Evolutionary conservation across 2,113 vertebrate species (phyloP).

Genomic region (Sander lucioperca): DNA sequence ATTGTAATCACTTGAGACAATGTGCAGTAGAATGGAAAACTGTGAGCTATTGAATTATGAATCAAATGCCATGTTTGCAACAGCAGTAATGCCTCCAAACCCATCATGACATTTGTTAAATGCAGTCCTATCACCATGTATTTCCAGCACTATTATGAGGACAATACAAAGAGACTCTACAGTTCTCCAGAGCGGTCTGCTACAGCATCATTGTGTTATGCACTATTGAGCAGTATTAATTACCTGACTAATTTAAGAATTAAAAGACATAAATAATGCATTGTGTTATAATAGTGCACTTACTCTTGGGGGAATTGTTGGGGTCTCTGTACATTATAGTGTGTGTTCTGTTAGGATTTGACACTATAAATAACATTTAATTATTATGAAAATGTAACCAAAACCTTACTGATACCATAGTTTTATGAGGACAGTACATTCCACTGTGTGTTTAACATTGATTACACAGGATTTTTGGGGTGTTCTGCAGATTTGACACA

Average conservation of each 20-base stretch:
- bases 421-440: background rate
- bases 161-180: background rate
- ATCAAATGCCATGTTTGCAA: constrained; percentile 8
- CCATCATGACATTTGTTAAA: constrained; percentile 18
- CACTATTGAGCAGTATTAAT: background rate
- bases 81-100: constrained; percentile 29
- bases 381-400: background rate
- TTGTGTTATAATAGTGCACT: no score
- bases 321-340: no score
- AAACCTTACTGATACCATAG: background rate
- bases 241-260: constrained; percentile 1
- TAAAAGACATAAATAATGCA: background rate
- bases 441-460: background rate
- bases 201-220: background rate
- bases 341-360: no score
- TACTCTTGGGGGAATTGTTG: no score
- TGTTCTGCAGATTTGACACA: background rate
- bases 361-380: no score
- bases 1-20: constrained; percentile 19
- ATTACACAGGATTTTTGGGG: background rate
- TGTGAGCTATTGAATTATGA: constrained; percentile 36
- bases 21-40: constrained; percentile 17
- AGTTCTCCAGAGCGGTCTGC: background rate
- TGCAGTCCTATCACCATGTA: constrained; percentile 11
- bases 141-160: background rate